phyloP scores from a whole-genome alignment of 2,113 vertebrate genomes.

The Catharus bicknelli region DNA sequence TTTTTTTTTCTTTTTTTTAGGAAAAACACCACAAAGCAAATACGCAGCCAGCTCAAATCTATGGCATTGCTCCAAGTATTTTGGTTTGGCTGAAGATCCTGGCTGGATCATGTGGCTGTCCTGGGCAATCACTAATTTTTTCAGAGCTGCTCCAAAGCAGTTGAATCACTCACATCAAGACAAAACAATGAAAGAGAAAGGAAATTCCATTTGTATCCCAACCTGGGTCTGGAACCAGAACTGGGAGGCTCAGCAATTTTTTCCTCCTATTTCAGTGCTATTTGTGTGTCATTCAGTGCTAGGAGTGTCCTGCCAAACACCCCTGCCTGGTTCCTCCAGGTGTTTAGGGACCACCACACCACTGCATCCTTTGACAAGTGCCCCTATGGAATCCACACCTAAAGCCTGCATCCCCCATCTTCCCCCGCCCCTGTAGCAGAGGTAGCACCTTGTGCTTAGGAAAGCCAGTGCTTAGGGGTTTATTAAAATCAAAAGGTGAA shows the following conservation, averaged over 20 bases:
- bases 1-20: not conserved
- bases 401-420: fast-evolving
- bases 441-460: not conserved
- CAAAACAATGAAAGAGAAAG: not conserved
- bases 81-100: not conserved
- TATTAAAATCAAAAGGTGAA: not conserved
- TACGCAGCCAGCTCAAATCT: not conserved
- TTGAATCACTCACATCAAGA: not conserved
- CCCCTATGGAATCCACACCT: not conserved
- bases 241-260: not conserved
- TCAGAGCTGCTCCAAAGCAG: not conserved
- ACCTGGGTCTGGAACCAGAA: not conserved
- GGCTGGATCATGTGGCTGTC: not conserved
- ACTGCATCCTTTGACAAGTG: fast-evolving
- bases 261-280: not conserved
- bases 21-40: not conserved
- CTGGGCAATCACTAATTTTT: not conserved
- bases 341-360: not conserved
- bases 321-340: not conserved
- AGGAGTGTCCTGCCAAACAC: too few relatives aligned
- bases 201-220: not conserved
- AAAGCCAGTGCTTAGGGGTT: not conserved
- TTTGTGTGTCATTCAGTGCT: not conserved
- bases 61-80: not conserved
- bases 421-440: not conserved